Evolutionary conservation across 2,797 vertebrate species (phyloP), one percentile per base, ranked within the genome.

Genomic region (Benthosema pterotum): DNA sequence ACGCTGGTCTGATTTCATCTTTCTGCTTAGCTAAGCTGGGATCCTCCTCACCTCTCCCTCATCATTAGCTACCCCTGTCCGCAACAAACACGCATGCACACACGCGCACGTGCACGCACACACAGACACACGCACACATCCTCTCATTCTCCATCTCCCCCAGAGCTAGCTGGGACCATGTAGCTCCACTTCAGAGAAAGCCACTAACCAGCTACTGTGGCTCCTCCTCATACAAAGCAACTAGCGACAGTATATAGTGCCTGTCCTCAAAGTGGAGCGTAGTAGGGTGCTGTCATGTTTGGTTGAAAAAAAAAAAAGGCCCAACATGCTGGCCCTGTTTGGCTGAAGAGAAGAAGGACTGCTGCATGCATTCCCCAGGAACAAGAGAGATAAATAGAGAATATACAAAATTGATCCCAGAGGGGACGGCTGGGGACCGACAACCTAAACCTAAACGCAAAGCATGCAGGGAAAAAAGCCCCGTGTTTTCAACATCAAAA

Each of bases 21-120:
- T 91, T 90, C 74, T 85, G 84, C 88, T 88, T 88, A 86, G 84
- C 87, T 88, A 87, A 89, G 83, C 84, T 86, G 67, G 74, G 83
- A 87, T 89, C 79, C 72, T 82, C 75, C 72, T 80, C 74, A 80
- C 83, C 84, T 77, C 80, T 85, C 81, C 75, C 77, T 89, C 78
- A 80, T 90, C 83, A 86, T 88, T 89, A 88, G 75, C 80, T 65
- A 76, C 75, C 73, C 80, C 79, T 75, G 76, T 69, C 71, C 79
- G 76, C 77, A 81, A 63, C 74, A 45, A 52, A 42, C 73, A 42
- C 57, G 8, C 57, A 12, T 14, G 14, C 42, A 14, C 17, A 17
- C 47, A 18, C 15, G 11, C 58, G 11, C 16, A 3, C 45, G n/a
- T 4, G 5, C 45, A n/a, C 2, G 43, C 45, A 46, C 45, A 2